Base-by-base conservation (phyloP, 2,797 vertebrate species). In the Cossypha caffra region DNA sequence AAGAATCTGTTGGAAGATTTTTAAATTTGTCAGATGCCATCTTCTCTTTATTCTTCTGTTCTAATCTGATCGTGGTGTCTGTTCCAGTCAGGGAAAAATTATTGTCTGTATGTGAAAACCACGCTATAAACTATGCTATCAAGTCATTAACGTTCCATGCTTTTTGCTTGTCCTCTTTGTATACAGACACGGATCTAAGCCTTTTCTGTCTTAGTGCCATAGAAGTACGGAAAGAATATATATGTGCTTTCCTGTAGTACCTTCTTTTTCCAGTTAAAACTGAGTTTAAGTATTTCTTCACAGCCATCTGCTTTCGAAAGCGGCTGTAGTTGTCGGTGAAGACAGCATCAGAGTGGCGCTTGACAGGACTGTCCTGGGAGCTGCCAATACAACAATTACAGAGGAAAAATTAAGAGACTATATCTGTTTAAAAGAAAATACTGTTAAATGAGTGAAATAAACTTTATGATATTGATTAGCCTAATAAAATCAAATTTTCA, bases 291-390 rank as follows among this genome's bases (percentile, higher is more conserved):
- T 99, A 99, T 95, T 99, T 99, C 98, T 99, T 99, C 89, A 99
- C 98, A 9, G 99, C 99, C 99, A 99, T 99, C 97, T 99, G 99
- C 97, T 99, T 99, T 90, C 99, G 98, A 92, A 99, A 99, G 92
- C 99, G 99, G 78, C 99, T 99, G 97, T 99, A 99, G 97, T 99
- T 99, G 98, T 99, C 99, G 29, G 99, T 99, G 88, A 99, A 99
- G 96, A 99, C 98, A 35, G 99, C 99, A 9, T 99, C 99, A 42
- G 99, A 99, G 95, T 99, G 99, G 43, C 99, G 99, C 96, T 99
- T 99, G 87, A 98, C 98, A 40, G 98, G 98, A 80, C 88, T 98
- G 95, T 87, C 99, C 96, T 98, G 97, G 95, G 98, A 95, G 93
- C 98, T 98, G 63, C 97, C 97, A 96, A 98, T 33, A 18, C 29